These are phyloP conservation scores for Prionace glauca DNA, from an alignment of 2,797 vertebrate genomes.

Conservation along the genomic window DNA sequence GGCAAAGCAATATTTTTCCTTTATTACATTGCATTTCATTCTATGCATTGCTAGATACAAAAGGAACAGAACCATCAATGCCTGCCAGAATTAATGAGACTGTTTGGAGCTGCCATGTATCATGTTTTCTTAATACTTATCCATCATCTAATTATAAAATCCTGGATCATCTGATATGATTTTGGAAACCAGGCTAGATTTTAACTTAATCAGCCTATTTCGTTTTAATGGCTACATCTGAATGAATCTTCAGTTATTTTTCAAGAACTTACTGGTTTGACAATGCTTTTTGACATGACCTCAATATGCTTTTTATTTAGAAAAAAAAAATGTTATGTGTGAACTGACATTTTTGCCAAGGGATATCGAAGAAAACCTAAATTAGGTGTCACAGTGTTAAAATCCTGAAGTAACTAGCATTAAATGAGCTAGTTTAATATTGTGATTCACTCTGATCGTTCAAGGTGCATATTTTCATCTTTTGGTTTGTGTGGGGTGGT, in stretches of 20 bases:
- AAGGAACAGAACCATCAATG: too few relatives aligned
- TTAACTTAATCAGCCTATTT: not conserved
- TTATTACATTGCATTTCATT: not conserved
- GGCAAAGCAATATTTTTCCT: not conserved
- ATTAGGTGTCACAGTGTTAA: not conserved
- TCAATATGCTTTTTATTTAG: not conserved
- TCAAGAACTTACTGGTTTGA: not conserved
- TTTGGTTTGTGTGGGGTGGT: not conserved
- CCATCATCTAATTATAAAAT: not conserved
- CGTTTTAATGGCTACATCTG: not conserved
- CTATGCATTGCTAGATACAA: not conserved
- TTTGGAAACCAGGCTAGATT: not conserved
- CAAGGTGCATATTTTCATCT: not conserved
- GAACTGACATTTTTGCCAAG: conserved; percentile 4
- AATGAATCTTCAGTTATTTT: not conserved
- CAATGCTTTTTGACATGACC: not conserved
- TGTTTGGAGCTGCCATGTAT: not conserved
- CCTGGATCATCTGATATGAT: not conserved
- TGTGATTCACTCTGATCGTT: not conserved
- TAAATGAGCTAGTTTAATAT: not conserved
- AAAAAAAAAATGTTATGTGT: not conserved
- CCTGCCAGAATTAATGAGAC: not conserved
- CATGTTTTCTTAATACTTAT: not conserved
- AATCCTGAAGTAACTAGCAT: not conserved
- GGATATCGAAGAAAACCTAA: too few relatives aligned